Base-by-base conservation (phyloP, 2,797 vertebrate species). In the Sebastes cheni region DNA sequence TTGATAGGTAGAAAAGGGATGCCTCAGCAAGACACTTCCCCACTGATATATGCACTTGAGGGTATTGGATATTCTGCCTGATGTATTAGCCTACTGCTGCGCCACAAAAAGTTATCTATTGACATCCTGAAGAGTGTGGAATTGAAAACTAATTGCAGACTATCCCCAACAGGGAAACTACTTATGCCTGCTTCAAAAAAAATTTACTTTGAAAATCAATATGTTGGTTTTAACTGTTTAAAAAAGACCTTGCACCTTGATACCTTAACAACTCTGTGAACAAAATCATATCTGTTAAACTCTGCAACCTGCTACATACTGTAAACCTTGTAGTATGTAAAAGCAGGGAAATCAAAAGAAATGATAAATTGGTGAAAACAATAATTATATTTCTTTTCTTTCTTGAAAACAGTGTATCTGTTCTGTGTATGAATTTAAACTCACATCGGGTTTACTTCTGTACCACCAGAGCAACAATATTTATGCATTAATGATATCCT, bases 61-160 rank as follows among this genome's bases (percentile, higher is more conserved):
- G 42, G 34, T 79, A 80, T 77, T 79, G 70, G 72, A 83, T 82
- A 88, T 81, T 77, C 72, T 34, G 60, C 66, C 72, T 76, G 74
- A 71, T 76, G 72, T 66, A 88, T 82, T 82, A 76, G 64, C 50
- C 50, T 52, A 75, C 70, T 75, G 73, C 86, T 86, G 83, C 10
- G 81, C 66, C 58, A 69, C 69, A 73, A 71, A 68, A 84, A 74
- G 65, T 77, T 81, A 62, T 81, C 34, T 73, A 79, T 76, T 80
- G 81, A 89, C 42, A 80, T 67, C 71, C 68, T 75, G 56, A 80
- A 11, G 75, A 74, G 73, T 65, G 32, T 76, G 64, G 70, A 82
- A 85, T 75, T 67, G 58, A 81, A 84, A 82, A 79, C 67, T 82
- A 83, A 82, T 79, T 84, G 46, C 65, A 79, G 74, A 80, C 14